A percentile compares a stretch with the other conserved stretches of the same genome.
Conservation (phyloP, 2,888 invertebrate species). For the Phortica okadai region DNA sequence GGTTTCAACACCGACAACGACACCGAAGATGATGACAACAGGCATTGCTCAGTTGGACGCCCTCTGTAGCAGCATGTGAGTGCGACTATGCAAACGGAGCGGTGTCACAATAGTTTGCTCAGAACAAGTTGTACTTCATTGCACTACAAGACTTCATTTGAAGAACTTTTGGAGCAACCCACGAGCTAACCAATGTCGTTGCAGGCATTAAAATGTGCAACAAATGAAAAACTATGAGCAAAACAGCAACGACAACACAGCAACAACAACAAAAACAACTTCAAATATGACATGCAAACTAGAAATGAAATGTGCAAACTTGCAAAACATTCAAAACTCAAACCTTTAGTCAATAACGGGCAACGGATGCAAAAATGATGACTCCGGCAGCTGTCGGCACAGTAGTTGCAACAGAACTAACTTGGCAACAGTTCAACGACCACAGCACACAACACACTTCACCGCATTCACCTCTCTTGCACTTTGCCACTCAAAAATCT, state of each 20-base stretch:
- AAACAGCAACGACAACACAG: constrained; percentile 45
- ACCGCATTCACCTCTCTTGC: neutral
- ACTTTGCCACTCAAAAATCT: neutral
- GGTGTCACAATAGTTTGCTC: too few relatives aligned
- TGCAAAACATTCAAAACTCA: constrained; percentile 32
- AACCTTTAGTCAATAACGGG: constrained; percentile 9
- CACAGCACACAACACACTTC: constrained; percentile 23
- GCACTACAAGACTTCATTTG: constrained; percentile 24
- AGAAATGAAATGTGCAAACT: constrained; percentile 16
- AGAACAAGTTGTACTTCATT: constrained; percentile 4
- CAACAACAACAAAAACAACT: constrained; percentile 41
- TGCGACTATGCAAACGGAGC: neutral
- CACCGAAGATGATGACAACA: constrained; percentile 20
- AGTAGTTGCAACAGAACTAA: constrained; percentile 43
- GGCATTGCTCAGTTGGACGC: neutral
- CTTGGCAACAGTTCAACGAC: constrained; percentile 58
- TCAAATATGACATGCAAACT: constrained; percentile 35
- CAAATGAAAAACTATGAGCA: constrained; percentile 27
- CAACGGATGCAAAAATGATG: constrained; percentile 16
- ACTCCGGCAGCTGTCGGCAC: constrained; percentile 39
- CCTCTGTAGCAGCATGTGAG: neutral
- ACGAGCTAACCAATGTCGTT: neutral
- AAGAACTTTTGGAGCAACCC: neutral
- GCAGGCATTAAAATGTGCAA: constrained; percentile 30
- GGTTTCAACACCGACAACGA: constrained; percentile 39